phyloP scores from a whole-genome alignment of 2,888 invertebrate species.

The Ariolimax columbianus region DNA sequence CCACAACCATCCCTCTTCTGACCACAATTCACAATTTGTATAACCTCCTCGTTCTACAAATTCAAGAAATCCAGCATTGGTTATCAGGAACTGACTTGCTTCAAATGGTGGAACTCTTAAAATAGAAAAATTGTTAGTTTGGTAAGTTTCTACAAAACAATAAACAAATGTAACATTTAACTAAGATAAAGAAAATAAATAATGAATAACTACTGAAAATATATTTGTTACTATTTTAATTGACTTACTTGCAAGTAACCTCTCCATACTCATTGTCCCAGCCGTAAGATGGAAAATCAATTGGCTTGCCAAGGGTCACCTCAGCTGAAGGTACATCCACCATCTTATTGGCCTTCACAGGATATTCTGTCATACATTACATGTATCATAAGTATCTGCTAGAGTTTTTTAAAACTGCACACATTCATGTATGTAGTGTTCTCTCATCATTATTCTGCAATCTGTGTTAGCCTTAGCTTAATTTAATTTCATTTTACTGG shows the following conservation, averaged over 20 bases:
- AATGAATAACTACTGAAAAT: too few relatives aligned
- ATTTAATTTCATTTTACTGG: too few relatives aligned
- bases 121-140: not conserved
- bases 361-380: not conserved
- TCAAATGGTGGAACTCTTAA: conserved; percentile 75
- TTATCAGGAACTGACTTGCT: conserved; percentile 72
- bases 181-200: too few relatives aligned
- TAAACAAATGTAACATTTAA: not conserved
- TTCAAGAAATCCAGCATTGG: conserved; percentile 73
- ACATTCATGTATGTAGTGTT: too few relatives aligned
- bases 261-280: conserved; percentile 78
- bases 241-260: conserved; percentile 59
- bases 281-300: conserved; percentile 76
- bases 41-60: conserved; percentile 76
- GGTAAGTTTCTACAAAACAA: not conserved
- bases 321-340: conserved; percentile 44
- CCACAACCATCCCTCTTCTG: conserved; percentile 76
- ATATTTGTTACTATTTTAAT: too few relatives aligned
- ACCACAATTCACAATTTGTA: conserved; percentile 68
- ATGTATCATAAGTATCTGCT: not conserved
- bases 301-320: conserved; percentile 73
- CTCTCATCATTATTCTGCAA: too few relatives aligned
- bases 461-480: too few relatives aligned
- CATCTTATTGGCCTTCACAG: conserved; percentile 44
- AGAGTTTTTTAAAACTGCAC: not conserved